Evolutionary conservation across 2,888 invertebrate genomes (phyloP).

Genomic region (Drosophila mayaguana): DNA sequence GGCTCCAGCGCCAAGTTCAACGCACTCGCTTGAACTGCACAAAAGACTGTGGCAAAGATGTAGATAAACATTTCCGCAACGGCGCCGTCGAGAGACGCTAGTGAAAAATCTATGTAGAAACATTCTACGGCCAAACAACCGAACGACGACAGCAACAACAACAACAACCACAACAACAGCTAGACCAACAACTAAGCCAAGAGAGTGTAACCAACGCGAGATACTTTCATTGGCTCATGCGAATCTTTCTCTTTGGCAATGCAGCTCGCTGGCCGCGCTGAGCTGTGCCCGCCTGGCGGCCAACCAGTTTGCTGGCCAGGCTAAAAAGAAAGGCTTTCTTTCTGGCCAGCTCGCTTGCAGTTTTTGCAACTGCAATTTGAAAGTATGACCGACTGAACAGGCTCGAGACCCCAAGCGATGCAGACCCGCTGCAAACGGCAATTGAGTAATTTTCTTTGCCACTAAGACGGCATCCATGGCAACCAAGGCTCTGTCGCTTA

Average conservation of each 20-base stretch:
- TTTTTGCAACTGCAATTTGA: constrained; percentile 69
- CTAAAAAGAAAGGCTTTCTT: constrained; percentile 84
- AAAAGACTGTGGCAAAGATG: constrained; percentile 61
- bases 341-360: constrained; percentile 35
- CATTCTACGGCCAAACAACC: constrained; percentile 60
- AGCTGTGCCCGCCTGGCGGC: constrained; percentile 17
- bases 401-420: constrained; percentile 21
- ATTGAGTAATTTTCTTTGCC: constrained; percentile 64
- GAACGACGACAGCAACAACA: background rate
- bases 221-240: constrained; percentile 75
- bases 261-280: constrained; percentile 44
- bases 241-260: constrained; percentile 65
- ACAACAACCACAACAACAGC: constrained; percentile 18
- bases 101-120: constrained; percentile 75
- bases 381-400: constrained; percentile 74
- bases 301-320: constrained; percentile 77
- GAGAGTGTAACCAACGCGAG: constrained; percentile 62
- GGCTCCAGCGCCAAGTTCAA: constrained; percentile 74
- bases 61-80: constrained; percentile 78
- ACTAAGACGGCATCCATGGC: background rate
- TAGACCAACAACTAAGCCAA: constrained; percentile 52
- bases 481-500: constrained; percentile 1
- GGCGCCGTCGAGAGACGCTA: constrained; percentile 44
- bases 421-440: constrained; percentile 24
- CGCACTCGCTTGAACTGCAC: constrained; percentile 82